These are phyloP conservation scores for Muntiacus reevesi DNA, from an alignment of 2,113 vertebrate genomes.

Conservation along the genomic window DNA sequence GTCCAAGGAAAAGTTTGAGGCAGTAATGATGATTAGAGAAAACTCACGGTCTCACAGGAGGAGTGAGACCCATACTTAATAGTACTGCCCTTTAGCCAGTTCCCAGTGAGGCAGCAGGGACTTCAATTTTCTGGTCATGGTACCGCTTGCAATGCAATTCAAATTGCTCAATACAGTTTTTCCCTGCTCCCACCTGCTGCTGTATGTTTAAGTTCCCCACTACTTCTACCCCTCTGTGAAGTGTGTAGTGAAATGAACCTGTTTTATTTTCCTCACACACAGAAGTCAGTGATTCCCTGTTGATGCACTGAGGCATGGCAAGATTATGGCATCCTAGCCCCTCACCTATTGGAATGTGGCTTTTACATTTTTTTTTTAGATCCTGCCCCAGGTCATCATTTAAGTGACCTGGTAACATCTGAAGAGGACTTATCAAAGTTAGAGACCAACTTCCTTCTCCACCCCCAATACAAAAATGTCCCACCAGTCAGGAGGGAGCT, in stretches of 20 bases:
- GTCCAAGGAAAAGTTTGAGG: neutral
- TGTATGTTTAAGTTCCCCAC: conserved; percentile 23
- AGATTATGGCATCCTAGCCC: neutral
- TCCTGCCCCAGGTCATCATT: neutral
- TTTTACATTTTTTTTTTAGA: neutral
- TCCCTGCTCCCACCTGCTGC: conserved; percentile 51
- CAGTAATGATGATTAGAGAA: neutral
- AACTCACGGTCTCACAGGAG: neutral
- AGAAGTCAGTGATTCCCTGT: conserved; percentile 19
- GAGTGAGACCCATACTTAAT: neutral
- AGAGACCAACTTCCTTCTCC: neutral
- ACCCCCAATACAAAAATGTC: neutral
- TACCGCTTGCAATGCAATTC: conserved; percentile 47
- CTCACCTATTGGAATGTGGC: neutral
- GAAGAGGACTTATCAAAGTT: neutral
- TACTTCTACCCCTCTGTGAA: conserved; percentile 46
- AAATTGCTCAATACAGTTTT: neutral
- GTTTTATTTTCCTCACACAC: conserved; percentile 39
- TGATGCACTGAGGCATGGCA: neutral
- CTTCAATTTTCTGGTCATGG: conserved; percentile 32
- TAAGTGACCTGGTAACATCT: conserved; percentile 10
- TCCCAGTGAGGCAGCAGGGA: neutral
- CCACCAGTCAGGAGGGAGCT: neutral
- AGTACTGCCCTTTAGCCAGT: conserved; percentile 38
- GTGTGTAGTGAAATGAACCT: conserved; percentile 44